phyloP scores from a whole-genome alignment of 1,140 invertebrate species.

The Apis florea region DNA sequence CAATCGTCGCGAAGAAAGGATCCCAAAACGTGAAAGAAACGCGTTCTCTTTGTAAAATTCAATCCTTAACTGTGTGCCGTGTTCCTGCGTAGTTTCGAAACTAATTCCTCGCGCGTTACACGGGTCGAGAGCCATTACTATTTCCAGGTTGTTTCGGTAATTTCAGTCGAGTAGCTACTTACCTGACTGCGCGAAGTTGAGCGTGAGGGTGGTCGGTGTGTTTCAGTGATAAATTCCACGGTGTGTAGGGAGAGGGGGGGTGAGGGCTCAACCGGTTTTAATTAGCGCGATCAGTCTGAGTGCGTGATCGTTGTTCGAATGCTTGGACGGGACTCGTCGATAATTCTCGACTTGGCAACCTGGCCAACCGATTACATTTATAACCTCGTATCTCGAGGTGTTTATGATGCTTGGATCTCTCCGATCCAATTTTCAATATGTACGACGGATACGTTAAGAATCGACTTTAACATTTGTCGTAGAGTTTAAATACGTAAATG shows the following conservation, averaged over 20 bases:
- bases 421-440: neutral
- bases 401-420: neutral
- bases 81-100: conserved; percentile 52
- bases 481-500: no score
- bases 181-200: conserved; percentile 27
- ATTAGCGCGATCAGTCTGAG: conserved; percentile 57
- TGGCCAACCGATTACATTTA: conserved; percentile 39
- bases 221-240: conserved; percentile 53
- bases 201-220: conserved; percentile 6
- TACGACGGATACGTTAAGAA: no score
- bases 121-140: conserved; percentile 46
- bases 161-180: conserved; percentile 54
- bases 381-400: neutral
- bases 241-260: neutral
- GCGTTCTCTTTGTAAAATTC: conserved; percentile 43
- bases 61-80: conserved; percentile 15
- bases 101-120: conserved; percentile 45
- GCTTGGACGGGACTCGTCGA: conserved; percentile 36
- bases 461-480: no score
- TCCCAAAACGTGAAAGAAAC: neutral
- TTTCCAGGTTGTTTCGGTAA: conserved; percentile 52
- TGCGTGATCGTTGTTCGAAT: conserved; percentile 37
- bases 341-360: conserved; percentile 31
- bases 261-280: conserved; percentile 38
- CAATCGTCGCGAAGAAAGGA: neutral